Evolutionary conservation across 2,888 invertebrate genomes (phyloP), one percentile per base, ranked within the genome.

Genomic region (Cerastis rubricosa): DNA sequence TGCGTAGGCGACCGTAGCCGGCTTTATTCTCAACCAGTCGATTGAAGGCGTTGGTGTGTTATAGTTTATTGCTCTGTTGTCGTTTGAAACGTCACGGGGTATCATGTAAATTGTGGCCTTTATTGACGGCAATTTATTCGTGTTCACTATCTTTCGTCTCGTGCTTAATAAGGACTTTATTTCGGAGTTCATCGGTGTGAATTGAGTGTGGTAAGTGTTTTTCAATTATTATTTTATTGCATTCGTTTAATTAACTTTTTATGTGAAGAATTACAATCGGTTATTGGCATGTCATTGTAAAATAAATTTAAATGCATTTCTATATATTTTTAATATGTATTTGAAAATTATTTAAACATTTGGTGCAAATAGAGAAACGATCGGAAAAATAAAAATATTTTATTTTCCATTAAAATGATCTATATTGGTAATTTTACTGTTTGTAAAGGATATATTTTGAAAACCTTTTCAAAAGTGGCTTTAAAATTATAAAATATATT

Each of bases 21-120:
- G 91, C 92, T 94, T 95, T 96, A 96, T 95, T 96, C 95, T 94
- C 89, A 92, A 93, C 92, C 96, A 96, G 96, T 96, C 96, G 95
- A 93, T 95, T 94, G 96, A 93, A 94, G 94, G 95, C 96, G 95
- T 96, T 92, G 95, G 96, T 94, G 96, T 95, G 95, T 93, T 94
- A 94, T 96, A 95, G 95, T 96, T 96, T 96, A 96, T 96, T 93
- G 90, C 93, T 93, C 92, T 92, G 94, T 94, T 93, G 94, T 92
- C 90, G 91, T 91, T 90, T 80, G 86, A 92, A 89, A 92, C 92
- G 89, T 94, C 93, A 93, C 92, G 90, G 92, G 90, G 92, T 94
- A 92, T 93, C 92, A 93, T 94, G 93, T 94, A 94, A 94, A 93
- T 95, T 94, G 94, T 95, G 94, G 90, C 92, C 90, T 93, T 93